Conservation (phyloP, 2,888 invertebrate genomes). For the Cepaea hortensis region DNA sequence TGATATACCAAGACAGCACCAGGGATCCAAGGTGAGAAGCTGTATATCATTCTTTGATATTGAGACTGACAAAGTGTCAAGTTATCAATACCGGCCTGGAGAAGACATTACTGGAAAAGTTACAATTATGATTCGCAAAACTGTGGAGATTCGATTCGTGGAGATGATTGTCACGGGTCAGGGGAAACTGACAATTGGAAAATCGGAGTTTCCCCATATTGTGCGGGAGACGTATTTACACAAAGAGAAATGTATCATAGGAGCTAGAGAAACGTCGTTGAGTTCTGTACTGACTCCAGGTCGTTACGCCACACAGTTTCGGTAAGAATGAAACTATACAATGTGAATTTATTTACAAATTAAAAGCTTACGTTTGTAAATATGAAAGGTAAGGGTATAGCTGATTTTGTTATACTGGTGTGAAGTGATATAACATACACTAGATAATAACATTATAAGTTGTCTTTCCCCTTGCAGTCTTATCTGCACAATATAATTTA, state of each 20-base stretch:
- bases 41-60: slow-evolving; percentile 67
- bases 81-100: slow-evolving; percentile 65
- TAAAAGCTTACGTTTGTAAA: too few species aligned
- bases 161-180: slow-evolving; percentile 68
- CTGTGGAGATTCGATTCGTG: slow-evolving; percentile 67
- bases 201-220: slow-evolving; percentile 55
- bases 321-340: slow-evolving; percentile 6
- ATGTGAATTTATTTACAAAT: too few species aligned
- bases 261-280: slow-evolving; percentile 62
- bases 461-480: too few species aligned
- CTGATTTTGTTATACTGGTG: too few species aligned
- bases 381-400: too few species aligned
- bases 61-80: slow-evolving; percentile 62
- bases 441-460: too few species aligned
- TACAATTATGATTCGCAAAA: slow-evolving; percentile 63
- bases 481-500: too few species aligned
- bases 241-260: slow-evolving; percentile 68
- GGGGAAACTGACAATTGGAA: slow-evolving; percentile 59
- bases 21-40: slow-evolving; percentile 56
- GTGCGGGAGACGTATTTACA: slow-evolving; percentile 65
- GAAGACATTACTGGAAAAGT: slow-evolving; percentile 67
- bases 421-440: too few species aligned
- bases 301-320: slow-evolving; percentile 68
- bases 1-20: background rate
- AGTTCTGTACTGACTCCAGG: slow-evolving; percentile 67